Evolutionary conservation across 1,140 invertebrate genomes (phyloP), one percentile per base, ranked within the genome.

Genomic region (Calliphora vicina): DNA sequence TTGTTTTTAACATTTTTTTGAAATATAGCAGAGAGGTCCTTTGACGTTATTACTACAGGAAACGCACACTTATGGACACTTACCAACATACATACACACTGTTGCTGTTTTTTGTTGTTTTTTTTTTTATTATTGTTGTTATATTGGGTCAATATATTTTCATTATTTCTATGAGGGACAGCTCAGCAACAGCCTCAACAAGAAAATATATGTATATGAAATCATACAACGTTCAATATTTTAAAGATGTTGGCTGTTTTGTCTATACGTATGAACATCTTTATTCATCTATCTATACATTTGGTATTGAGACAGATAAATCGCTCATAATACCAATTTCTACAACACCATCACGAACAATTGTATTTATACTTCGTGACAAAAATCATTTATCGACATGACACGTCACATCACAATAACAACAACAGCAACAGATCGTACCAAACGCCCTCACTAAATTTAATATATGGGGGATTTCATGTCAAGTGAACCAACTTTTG

Each of bases 311-410:
- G 61, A 78, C 74, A 78, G 43, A 78, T 78, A 90, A 90, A 90
- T 90, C 89, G 87, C 87, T 86, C 86, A 87, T 90, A 90, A 90
- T 90, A 85, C 89, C 89, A 85, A 86, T 87, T 88, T 88, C 85
- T 85, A 84, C 84, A 86, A 85, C 87, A 90, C 87, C 87, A 88
- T 86, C 89, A 90, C 89, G 89, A 87, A 78, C 74, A 20, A 23
- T 78, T 90, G 88, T 90, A 90, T 90, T 90, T 90, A 87, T 88
- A 86, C 87, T 90, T 89, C 89, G 89, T 90, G 89, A 90, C 89
- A 89, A 90, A 78, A 78, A 90, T 88, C 89, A 88, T 89, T 88
- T 88, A 89, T 89, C 82, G 27, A 71, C 61, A 78, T 43, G 50
- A 43, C 35, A 20, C 17, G 17, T 12, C 50, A 35, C 25, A 29